These are phyloP conservation scores for Ctenicera cuprea DNA, from an alignment of 2,888 invertebrate species.

Conservation along the genomic window DNA sequence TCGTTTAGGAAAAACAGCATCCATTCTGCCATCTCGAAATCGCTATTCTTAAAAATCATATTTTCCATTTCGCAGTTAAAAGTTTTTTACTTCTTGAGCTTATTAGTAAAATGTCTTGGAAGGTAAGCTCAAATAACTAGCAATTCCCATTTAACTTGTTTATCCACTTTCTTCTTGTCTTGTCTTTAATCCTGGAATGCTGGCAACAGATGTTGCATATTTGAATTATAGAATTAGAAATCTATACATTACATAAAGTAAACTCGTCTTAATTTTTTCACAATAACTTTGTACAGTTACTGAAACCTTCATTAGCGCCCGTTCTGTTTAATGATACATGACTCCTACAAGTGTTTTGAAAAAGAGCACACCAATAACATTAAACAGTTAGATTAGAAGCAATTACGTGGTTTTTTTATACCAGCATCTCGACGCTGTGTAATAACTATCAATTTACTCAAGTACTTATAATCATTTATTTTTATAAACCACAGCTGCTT, in stretches of 20 bases:
- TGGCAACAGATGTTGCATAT: slow-evolving; percentile 19
- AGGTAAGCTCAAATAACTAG: neutral
- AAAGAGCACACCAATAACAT: neutral
- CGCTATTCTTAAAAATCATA: no score
- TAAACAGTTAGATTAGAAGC: no score
- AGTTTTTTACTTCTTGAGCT: no score
- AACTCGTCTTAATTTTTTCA: neutral
- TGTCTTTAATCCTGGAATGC: slow-evolving; percentile 20
- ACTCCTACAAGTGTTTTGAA: no score
- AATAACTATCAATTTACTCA: slow-evolving; percentile 7
- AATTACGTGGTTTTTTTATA: neutral
- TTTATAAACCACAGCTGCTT: slow-evolving; percentile 12
- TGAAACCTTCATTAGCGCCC: slow-evolving; percentile 13
- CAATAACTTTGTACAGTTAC: slow-evolving; percentile 9
- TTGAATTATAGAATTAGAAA: slow-evolving; percentile 27
- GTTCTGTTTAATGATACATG: slow-evolving; percentile 17
- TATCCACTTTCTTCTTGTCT: slow-evolving; percentile 47
- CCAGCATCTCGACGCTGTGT: neutral
- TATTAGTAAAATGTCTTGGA: neutral
- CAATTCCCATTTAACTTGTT: slow-evolving; percentile 24
- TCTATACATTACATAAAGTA: slow-evolving; percentile 20
- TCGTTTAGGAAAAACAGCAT: no score
- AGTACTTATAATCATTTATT: neutral
- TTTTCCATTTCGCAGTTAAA: no score
- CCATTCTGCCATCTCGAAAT: no score